These are phyloP conservation scores for Scaptomyza caliginosa DNA, from an alignment of 2,888 invertebrate genomes.

Conservation along the genomic window DNA sequence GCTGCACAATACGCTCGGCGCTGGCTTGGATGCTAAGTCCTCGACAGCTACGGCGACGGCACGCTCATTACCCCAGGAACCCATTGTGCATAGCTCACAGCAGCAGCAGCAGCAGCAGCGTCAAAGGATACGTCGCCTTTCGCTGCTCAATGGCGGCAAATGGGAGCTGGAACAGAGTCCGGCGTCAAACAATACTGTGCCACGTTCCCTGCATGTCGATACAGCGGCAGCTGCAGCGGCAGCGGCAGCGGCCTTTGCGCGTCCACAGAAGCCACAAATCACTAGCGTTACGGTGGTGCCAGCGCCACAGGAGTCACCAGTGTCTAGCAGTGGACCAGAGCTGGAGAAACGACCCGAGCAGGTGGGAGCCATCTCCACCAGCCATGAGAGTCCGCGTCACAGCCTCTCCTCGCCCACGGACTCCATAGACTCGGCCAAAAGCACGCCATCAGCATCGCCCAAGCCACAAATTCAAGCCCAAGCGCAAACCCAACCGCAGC, in stretches of 20 bases:
- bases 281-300: constrained; percentile 82
- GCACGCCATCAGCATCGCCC: constrained; percentile 68
- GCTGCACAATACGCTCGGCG: constrained; percentile 90
- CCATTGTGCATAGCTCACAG: constrained; percentile 60
- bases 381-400: constrained; percentile 90
- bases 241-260: constrained; percentile 49
- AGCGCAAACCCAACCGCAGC: constrained; percentile 42
- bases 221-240: constrained; percentile 36
- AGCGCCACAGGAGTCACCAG: constrained; percentile 83
- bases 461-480: constrained; percentile 36
- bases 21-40: constrained; percentile 86
- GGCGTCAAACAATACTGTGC: background rate
- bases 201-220: constrained; percentile 58
- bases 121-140: constrained; percentile 72
- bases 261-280: constrained; percentile 60
- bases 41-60: constrained; percentile 25
- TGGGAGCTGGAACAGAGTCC: constrained; percentile 50
- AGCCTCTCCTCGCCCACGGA: constrained; percentile 87
- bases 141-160: constrained; percentile 49
- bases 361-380: constrained; percentile 93
- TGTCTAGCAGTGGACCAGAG: constrained; percentile 73
- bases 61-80: constrained; percentile 48
- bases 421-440: constrained; percentile 71
- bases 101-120: constrained; percentile 77
- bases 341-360: constrained; percentile 89